These are phyloP conservation scores for Choristoneura fumiferana DNA, from an alignment of 1,140 invertebrate genomes.

Conservation along the genomic window DNA sequence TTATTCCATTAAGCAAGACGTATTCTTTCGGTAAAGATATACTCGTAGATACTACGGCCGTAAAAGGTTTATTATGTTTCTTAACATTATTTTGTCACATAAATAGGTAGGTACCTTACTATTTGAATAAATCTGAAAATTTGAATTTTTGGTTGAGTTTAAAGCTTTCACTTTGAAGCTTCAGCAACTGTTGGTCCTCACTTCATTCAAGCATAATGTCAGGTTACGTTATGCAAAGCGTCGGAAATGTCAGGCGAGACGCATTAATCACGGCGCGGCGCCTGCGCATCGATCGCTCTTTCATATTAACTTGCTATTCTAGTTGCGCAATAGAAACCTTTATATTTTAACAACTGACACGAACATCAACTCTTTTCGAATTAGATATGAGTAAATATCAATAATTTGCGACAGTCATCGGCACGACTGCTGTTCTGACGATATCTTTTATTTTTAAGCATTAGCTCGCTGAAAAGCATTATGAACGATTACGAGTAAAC, in stretches of 20 bases:
- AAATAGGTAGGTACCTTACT: too few species aligned
- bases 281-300: slow-evolving; percentile 5
- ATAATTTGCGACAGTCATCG: neutral
- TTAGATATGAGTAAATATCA: neutral
- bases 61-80: too few species aligned
- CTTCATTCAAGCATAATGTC: slow-evolving; percentile 43
- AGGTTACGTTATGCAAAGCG: slow-evolving; percentile 53
- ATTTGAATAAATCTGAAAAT: too few species aligned
- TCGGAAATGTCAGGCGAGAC: slow-evolving; percentile 39
- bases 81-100: too few species aligned
- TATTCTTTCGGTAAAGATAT: too few species aligned
- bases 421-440: too few species aligned
- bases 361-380: neutral
- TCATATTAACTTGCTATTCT: slow-evolving; percentile 10
- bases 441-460: too few species aligned
- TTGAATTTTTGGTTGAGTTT: too few species aligned
- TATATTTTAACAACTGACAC: neutral
- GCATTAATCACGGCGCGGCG: slow-evolving; percentile 24
- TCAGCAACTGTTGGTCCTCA: slow-evolving; percentile 23
- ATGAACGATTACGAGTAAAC: slow-evolving; percentile 30
- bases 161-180: neutral
- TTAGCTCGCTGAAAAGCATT: too few species aligned
- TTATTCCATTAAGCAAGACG: too few species aligned
- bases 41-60: too few species aligned
- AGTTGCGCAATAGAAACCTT: slow-evolving; percentile 3